Percentiles rank a stretch among this genome's conserved stretches.
Conservation (phyloP, 2,888 invertebrate genomes). For the Latrodectus elegans region DNA sequence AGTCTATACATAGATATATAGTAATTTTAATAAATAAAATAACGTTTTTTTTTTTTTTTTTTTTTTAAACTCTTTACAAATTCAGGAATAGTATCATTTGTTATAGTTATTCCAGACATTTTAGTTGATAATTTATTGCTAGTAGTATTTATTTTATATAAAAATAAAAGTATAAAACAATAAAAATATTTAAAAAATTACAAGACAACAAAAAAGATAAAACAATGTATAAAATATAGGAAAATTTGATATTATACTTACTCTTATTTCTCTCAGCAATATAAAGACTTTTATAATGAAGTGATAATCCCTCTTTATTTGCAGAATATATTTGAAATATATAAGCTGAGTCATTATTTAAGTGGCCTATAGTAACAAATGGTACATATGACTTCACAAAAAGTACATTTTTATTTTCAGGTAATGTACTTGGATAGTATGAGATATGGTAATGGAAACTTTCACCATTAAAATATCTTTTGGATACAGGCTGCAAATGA, state of each 20-base stretch:
- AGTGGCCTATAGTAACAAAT: constrained; percentile 32
- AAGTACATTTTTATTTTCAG: background rate
- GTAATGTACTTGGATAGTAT: constrained; percentile 1
- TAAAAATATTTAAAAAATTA: too few relatives aligned
- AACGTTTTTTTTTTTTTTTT: too few relatives aligned
- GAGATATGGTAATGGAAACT: constrained; percentile 42
- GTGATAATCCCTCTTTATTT: constrained; percentile 60
- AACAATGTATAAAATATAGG: background rate
- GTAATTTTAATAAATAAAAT: too few relatives aligned
- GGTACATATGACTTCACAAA: constrained; percentile 11
- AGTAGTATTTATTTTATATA: too few relatives aligned
- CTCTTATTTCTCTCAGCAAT: constrained; percentile 47
- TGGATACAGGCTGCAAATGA: constrained; percentile 42
- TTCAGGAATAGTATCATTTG: too few relatives aligned
- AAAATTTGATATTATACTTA: constrained; percentile 11
- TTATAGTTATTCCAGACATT: too few relatives aligned
- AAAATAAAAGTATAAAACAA: too few relatives aligned
- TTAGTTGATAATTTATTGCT: too few relatives aligned
- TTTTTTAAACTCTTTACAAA: too few relatives aligned
- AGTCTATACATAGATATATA: too few relatives aligned
- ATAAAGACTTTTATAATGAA: constrained; percentile 22
- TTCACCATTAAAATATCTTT: constrained; percentile 48
- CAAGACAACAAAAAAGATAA: background rate
- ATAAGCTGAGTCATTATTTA: constrained; percentile 43
- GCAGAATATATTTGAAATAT: constrained; percentile 58